Base-by-base conservation (phyloP, 2,888 invertebrate species). In the Noctua janthina region DNA sequence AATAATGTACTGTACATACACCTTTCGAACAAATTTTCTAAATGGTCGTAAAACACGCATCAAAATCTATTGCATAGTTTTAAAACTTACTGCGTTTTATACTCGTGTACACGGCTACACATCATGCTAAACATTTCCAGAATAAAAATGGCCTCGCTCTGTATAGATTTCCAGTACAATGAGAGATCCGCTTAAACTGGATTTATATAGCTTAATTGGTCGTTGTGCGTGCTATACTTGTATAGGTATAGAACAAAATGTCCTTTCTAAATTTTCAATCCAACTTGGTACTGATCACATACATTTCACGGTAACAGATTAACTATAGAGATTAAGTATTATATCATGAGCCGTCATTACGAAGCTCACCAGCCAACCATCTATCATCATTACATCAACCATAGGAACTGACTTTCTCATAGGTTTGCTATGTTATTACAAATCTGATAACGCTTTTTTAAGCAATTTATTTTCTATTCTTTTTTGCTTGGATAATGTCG, bases 341-440 rank as follows among this genome's bases (percentile, higher is more conserved):
- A 85, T 86, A 88, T 90, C 90, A 89, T 80, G 78, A 79, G 56
- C 78, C 73, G 46, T 76, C 81, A 78, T 84, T 86, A 89, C 73
- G 75, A 74, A 82, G 76, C 87, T 77, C 46, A 68, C 46, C 68
- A 49, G 46, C 46, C 46, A n/a, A 46, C 76, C 75, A 90, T 88
- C 88, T 70, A 85, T 88, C 85, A 88, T 86, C 88, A 89, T 90
- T 90, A 84, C 56, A 81, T 73, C 68, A 56, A 66, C 79, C 79
- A 82, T 87, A 88, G 82, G 88, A 89, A 89, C 81, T 76, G 35
- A 88, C 87, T 89, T 90, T 89, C 91, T 82, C 83, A 54, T 82
- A 66, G 39, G 43, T 68, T 81, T 83, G 74, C 69, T 67, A 72
- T 79, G 66, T 79, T 82, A 78, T 83, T 85, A 88, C 54, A 77